A percentile compares a stretch with the other conserved stretches of the same genome.
These are phyloP conservation scores for Hypsibius dujardini DNA, from an alignment of 1,140 invertebrate species.

Conservation along the genomic window DNA sequence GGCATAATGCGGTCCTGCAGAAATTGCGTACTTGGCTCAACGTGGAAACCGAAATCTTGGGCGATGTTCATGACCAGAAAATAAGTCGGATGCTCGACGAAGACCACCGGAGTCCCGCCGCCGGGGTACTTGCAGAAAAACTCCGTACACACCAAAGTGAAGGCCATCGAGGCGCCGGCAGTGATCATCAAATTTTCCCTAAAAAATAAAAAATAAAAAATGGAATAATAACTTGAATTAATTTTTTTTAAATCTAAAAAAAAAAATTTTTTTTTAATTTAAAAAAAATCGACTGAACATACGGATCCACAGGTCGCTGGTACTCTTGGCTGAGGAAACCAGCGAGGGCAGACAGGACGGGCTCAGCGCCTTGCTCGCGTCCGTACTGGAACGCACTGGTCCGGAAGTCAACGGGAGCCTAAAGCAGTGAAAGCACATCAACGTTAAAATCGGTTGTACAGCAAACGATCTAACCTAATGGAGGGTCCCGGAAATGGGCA, in stretches of 20 bases:
- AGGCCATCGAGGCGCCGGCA: conserved; percentile 44
- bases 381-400: conserved; percentile 30
- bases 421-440: neutral
- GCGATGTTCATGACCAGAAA: conserved; percentile 44
- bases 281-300: neutral
- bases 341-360: conserved; percentile 28
- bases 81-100: conserved; percentile 49
- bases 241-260: no score
- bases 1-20: conserved; percentile 15
- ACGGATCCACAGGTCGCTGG: conserved; percentile 29
- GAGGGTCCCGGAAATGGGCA: no score
- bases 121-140: neutral
- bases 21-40: conserved; percentile 36
- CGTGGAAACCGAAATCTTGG: conserved; percentile 39
- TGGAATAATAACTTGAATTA: neutral
- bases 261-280: conserved; percentile 2
- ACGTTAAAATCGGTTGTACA: no score
- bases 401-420: neutral
- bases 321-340: conserved; percentile 32
- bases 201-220: conserved; percentile 23
- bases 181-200: conserved; percentile 45
- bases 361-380: conserved; percentile 25
- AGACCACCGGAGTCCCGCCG: conserved; percentile 35
- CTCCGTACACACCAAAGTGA: conserved; percentile 35
- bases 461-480: no score